Base-by-base conservation (phyloP, 2,113 vertebrate genomes). In the Lampris megalopsis region DNA sequence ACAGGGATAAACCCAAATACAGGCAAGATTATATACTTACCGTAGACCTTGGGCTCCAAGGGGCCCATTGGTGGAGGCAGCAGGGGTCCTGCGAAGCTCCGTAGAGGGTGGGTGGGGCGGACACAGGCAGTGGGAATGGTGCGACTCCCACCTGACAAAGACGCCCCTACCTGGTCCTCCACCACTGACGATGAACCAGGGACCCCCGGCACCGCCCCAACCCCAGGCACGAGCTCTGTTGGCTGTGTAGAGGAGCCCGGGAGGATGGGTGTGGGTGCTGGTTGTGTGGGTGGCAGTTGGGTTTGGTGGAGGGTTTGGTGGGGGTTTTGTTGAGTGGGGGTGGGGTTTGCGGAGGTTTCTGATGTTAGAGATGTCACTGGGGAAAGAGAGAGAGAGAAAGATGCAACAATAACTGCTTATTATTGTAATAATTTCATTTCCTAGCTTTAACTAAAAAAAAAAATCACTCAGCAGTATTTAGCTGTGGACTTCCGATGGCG, bases 61-160 rank as follows among this genome's bases (percentile, higher is more conserved):
- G 95, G 94, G 69, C 95, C 94, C 95, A 97, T 97, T 2, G 97
- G 96, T 0, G 97, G 96, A 52, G 91, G 96, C 0, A 98, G 94
- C 86, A 98, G 92, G 1, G 97, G 96, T 77, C 96, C 97, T 78
- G 97, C 96, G 74, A 99, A 99, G 92, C 97, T 98, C 9, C 97
- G 94, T 3, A 99, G 94, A 0, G 97, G 97, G 67, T 98, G 97
- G 0, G 94, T 96, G 4, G 97, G 97, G 6, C 97, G 92, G 0
- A 98, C 97, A 0, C 96, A 98, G 40, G 97, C 97, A 0, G 97
- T 99, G 0, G 97, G 97, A 86, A 99, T 97, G 71, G 91, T 96
- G 45, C 97, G 94, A 59, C 94, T 93, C 24, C 24, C 24, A 24
- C 24, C 24, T 24, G 24, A 24, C 24, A 24, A 24, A 24, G 24